A percentile compares a stretch with the other conserved stretches of the same genome.
Evolutionary conservation across 2,797 vertebrate species (phyloP).

Genomic region (Phaenicophaeus curvirostris): DNA sequence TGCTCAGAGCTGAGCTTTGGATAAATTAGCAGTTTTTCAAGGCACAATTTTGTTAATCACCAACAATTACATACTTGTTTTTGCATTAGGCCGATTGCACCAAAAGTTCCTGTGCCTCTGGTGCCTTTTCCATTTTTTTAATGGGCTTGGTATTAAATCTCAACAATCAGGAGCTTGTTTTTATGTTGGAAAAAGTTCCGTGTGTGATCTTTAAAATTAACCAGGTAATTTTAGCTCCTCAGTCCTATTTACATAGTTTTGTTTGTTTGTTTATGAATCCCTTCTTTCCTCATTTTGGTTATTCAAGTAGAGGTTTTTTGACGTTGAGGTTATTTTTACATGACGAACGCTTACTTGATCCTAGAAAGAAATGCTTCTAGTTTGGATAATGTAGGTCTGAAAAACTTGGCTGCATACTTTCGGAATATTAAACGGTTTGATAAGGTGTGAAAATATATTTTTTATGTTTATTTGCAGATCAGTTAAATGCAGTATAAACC

Average conservation of each 20-base stretch:
- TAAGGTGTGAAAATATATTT: constrained; percentile 21
- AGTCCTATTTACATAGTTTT: constrained; percentile 46
- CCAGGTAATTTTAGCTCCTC: constrained; percentile 66
- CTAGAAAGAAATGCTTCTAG: constrained; percentile 37
- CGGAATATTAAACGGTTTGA: constrained; percentile 18
- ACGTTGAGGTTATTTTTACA: constrained; percentile 42
- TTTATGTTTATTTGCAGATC: constrained; percentile 36
- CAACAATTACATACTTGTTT: constrained; percentile 65
- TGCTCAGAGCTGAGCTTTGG: constrained; percentile 8
- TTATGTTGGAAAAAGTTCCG: constrained; percentile 56
- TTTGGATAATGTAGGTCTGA: neutral
- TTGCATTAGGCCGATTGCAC: constrained; percentile 68
- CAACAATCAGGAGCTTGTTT: constrained; percentile 73
- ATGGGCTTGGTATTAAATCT: constrained; percentile 41
- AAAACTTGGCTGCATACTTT: neutral
- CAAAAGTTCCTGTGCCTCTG: constrained; percentile 39
- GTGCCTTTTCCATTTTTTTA: constrained; percentile 42
- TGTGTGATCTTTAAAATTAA: constrained; percentile 51
- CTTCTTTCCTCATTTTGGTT: constrained; percentile 16
- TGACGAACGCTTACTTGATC: constrained; percentile 8
- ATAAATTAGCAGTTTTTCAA: constrained; percentile 60
- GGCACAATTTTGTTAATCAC: constrained; percentile 52
- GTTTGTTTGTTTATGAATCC: constrained; percentile 54
- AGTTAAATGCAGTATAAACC: constrained; percentile 21
- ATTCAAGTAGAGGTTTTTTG: constrained; percentile 23